Evolutionary conservation across 2,888 invertebrate species (phyloP).

Genomic region (Nomada ruficornis): DNA sequence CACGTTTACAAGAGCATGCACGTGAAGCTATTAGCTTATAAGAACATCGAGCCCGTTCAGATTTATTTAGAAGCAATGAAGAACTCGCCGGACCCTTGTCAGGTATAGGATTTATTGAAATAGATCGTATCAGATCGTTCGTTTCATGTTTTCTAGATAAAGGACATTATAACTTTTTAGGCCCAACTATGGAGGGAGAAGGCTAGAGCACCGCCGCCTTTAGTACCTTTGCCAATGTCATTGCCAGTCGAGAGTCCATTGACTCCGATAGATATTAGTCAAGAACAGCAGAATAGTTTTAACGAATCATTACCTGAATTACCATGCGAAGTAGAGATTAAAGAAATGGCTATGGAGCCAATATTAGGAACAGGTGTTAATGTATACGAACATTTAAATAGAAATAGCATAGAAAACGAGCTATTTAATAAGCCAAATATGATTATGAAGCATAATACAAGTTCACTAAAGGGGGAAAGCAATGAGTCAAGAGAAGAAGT

Average conservation of each 20-base stretch:
- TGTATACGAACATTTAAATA: slow-evolving; percentile 25
- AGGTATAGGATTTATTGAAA: slow-evolving; percentile 66
- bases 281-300: slow-evolving; percentile 50
- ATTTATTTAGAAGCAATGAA: slow-evolving; percentile 79
- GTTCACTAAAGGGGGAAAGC: slow-evolving; percentile 13
- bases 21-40: slow-evolving; percentile 67
- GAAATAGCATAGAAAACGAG: slow-evolving; percentile 28
- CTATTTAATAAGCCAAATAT: slow-evolving; percentile 11
- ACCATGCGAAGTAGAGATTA: slow-evolving; percentile 79
- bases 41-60: slow-evolving; percentile 72
- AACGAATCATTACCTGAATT: slow-evolving; percentile 75
- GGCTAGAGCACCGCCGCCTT: slow-evolving; percentile 78
- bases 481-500: slow-evolving; percentile 29
- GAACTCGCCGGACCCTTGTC: slow-evolving; percentile 80
- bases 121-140: neutral
- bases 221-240: slow-evolving; percentile 76
- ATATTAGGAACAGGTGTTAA: slow-evolving; percentile 46
- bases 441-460: slow-evolving; percentile 3
- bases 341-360: slow-evolving; percentile 68
- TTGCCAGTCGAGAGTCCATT: slow-evolving; percentile 66
- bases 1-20: slow-evolving; percentile 78
- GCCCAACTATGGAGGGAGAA: slow-evolving; percentile 79
- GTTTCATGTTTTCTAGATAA: slow-evolving; percentile 5
- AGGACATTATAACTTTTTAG: slow-evolving; percentile 52
- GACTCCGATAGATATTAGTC: slow-evolving; percentile 44